Evolutionary conservation across 2,888 invertebrate genomes (phyloP), one percentile per base, ranked within the genome.

Genomic region (Ormyrus pomaceus): DNA sequence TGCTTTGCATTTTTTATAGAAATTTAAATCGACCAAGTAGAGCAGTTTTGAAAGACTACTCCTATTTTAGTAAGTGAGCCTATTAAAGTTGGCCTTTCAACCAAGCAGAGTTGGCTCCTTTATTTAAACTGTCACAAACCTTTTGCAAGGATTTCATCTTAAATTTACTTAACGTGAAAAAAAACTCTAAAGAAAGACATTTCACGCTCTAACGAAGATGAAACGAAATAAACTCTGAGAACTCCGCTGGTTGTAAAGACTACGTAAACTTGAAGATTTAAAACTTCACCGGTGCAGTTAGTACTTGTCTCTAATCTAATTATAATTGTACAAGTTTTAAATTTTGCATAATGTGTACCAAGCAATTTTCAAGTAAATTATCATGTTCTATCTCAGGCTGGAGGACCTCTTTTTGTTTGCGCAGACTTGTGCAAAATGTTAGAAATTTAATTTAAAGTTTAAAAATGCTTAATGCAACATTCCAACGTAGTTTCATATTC

Each of bases 151-250:
- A 51, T 66, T 68, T 68, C 45, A 58, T 6, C 34, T 68, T 53
- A 62, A 50, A 62, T 34, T 55, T 46, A 55, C 53, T 65, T 55
- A 34, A 59, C 11, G 11, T 9, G 34, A 34, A 34, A 34, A 48
- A 13, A 51, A 68, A 13, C 50, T 13, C 53, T 55, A 66, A 78
- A 72, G 69, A 56, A 34, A 62, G 56, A 69, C 58, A 56, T 79
- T 68, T 69, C 55, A 62, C 45, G 73, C 69, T 74, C 55, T 69
- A 79, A 74, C 56, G 69, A 69, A 62, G 69, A 68, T 56, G 58
- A 74, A 74, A 56, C 13, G 73, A 64, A 73, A 59, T 13, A 50
- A 65, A 70, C 71, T 64, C 56, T 11, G 59, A 65, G 71, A 56
- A 65, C 50, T 71, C 11, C 45, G 65, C 50, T 58, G 7, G 34